Conservation (phyloP, 2,888 invertebrate species). For the Myathropa florea region DNA sequence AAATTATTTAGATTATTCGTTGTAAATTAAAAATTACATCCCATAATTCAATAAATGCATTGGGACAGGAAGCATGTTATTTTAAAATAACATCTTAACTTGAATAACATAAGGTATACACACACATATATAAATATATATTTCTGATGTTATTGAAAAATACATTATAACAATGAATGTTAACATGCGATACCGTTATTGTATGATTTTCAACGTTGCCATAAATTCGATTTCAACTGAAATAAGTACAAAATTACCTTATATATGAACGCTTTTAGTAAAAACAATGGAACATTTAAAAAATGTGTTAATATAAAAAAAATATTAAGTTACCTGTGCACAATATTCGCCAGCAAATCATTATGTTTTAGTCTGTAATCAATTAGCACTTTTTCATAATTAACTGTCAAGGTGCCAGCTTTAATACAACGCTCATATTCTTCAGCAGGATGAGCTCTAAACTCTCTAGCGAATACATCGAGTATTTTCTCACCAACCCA, state of each 20-base stretch:
- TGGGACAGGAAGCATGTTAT: too few species aligned
- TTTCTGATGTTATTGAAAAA: not conserved
- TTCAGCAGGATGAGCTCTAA: constrained; percentile 95
- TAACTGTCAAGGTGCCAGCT: constrained; percentile 95
- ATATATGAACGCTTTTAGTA: too few species aligned
- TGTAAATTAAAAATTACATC: too few species aligned
- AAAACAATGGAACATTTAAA: not conserved
- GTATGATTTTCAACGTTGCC: too few species aligned
- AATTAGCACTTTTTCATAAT: constrained; percentile 94
- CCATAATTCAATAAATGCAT: too few species aligned
- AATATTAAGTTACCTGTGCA: constrained; percentile 88
- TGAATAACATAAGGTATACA: too few species aligned
- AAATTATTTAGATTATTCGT: too few species aligned
- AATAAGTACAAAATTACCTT: too few species aligned
- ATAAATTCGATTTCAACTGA: too few species aligned
- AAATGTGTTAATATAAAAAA: not conserved
- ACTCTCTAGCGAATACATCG: constrained; percentile 96
- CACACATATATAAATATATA: not conserved
- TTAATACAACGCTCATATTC: constrained; percentile 95
- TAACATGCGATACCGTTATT: too few species aligned
- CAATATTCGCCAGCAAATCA: constrained; percentile 94
- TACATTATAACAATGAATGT: too few species aligned
- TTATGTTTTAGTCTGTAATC: constrained; percentile 96
- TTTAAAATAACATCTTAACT: too few species aligned
- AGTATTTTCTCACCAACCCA: constrained; percentile 97